Conservation (phyloP, 2,888 invertebrate genomes). For the Syritta pipiens region DNA sequence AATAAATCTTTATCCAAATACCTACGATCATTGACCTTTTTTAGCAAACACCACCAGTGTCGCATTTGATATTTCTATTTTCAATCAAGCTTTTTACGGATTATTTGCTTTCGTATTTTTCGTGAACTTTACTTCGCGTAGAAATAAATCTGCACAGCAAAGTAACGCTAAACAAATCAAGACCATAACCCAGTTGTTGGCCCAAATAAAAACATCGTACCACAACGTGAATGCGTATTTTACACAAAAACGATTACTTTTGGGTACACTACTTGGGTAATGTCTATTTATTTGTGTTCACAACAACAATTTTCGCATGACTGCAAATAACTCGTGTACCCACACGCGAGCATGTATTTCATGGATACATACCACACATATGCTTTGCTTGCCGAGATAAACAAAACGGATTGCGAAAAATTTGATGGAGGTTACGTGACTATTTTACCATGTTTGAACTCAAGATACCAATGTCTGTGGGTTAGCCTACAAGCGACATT, state of each 20-base stretch:
- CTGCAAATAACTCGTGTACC: not conserved
- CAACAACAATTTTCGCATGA: not conserved
- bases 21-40: too few species aligned
- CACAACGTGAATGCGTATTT: constrained; percentile 21
- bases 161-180: constrained; percentile 27
- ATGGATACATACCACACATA: not conserved
- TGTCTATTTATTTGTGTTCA: constrained; percentile 1
- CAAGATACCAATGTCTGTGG: constrained; percentile 20
- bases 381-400: not conserved
- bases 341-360: not conserved
- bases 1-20: too few species aligned
- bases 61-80: too few species aligned
- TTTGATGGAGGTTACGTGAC: constrained; percentile 50
- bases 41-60: too few species aligned
- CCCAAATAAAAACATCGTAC: not conserved
- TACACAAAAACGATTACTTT: constrained; percentile 12
- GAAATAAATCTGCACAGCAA: constrained; percentile 8
- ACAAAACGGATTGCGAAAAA: constrained; percentile 29
- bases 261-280: constrained; percentile 20
- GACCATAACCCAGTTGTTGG: constrained; percentile 39
- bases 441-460: constrained; percentile 28
- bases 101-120: too few species aligned
- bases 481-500: constrained; percentile 20
- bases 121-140: too few species aligned
- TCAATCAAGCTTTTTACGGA: too few species aligned